Percentiles rank a stretch among this genome's conserved stretches.
These are phyloP conservation scores for Siniperca knerii DNA, from an alignment of 2,113 vertebrate species.

Conservation along the genomic window DNA sequence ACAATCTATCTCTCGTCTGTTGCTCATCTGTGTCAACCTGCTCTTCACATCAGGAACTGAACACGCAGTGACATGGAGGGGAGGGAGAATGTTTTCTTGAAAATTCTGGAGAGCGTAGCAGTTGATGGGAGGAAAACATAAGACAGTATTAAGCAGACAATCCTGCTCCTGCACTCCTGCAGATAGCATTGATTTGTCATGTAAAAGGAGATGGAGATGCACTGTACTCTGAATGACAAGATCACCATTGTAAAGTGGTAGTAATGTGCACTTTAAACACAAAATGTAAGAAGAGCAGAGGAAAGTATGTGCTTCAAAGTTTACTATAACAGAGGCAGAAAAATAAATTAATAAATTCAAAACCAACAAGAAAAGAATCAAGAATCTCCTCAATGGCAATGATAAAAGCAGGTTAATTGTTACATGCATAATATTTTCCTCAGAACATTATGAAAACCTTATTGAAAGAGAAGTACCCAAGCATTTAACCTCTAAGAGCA, in stretches of 20 bases:
- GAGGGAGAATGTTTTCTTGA: slow-evolving; percentile 59
- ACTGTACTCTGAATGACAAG: slow-evolving; percentile 44
- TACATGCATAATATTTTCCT: slow-evolving; percentile 27
- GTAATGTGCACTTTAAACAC: slow-evolving; percentile 16
- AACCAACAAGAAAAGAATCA: not conserved
- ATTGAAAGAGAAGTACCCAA: slow-evolving; percentile 27
- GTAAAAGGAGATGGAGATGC: slow-evolving; percentile 38
- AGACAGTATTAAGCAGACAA: slow-evolving; percentile 56
- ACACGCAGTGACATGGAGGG: slow-evolving; percentile 41
- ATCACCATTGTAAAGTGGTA: slow-evolving; percentile 1
- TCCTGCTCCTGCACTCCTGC: slow-evolving; percentile 42
- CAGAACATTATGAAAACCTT: slow-evolving; percentile 38
- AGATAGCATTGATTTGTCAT: slow-evolving; percentile 58
- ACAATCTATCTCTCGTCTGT: slow-evolving; percentile 54
- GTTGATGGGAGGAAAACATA: slow-evolving; percentile 57
- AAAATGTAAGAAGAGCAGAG: slow-evolving; percentile 11
- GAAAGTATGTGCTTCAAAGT: slow-evolving; percentile 24
- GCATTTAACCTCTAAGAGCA: slow-evolving; percentile 52
- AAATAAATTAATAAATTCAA: not conserved
- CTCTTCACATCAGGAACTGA: slow-evolving; percentile 62
- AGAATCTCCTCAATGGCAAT: not conserved
- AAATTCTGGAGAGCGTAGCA: slow-evolving; percentile 59
- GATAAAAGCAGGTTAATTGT: slow-evolving; percentile 42
- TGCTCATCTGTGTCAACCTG: slow-evolving; percentile 72
- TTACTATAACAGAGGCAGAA: not conserved